Percentiles rank a stretch among this genome's conserved stretches.
Evolutionary conservation across 2,797 vertebrate genomes (phyloP).

Genomic region (Zonotrichia albicollis): DNA sequence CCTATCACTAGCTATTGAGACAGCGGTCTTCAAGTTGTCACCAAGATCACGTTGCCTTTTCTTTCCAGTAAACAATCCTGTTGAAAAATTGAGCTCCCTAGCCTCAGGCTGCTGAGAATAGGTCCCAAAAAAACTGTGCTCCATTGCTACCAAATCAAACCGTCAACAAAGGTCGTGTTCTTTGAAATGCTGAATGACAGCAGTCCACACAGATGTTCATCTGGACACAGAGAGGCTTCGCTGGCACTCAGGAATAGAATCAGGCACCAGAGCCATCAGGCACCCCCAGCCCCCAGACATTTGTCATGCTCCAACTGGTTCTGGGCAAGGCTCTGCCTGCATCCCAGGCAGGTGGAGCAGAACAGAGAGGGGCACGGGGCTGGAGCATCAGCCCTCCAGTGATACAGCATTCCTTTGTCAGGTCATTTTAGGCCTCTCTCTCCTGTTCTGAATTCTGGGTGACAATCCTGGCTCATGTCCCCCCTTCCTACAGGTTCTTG

Average conservation of each 20-base stretch:
- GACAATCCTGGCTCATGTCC: not conserved
- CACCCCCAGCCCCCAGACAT: fast-evolving
- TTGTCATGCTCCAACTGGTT: not conserved
- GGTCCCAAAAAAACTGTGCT: not conserved
- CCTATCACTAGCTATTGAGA: conserved; percentile 47
- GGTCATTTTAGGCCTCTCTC: not conserved
- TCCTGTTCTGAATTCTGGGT: not conserved
- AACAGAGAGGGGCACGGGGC: fast-evolving
- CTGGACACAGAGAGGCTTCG: not conserved
- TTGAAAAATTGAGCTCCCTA: conserved; percentile 40
- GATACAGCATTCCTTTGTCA: not conserved
- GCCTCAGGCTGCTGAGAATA: conserved; percentile 57
- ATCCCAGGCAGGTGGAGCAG: not conserved
- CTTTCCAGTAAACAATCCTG: conserved; percentile 38
- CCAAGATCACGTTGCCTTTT: conserved; percentile 36
- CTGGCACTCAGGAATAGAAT: not conserved
- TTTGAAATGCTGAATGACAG: conserved; percentile 52
- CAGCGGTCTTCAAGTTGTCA: conserved; percentile 51
- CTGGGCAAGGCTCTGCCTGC: not conserved
- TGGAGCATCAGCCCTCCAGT: not conserved
- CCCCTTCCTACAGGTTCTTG: not conserved
- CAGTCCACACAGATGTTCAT: conserved; percentile 46
- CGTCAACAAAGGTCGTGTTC: not conserved
- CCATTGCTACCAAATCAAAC: not conserved
- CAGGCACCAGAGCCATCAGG: not conserved